A percentile compares a stretch with the other conserved stretches of the same genome.
These are phyloP conservation scores for Litoditis marina DNA, from an alignment of 2,888 invertebrate species.

Conservation along the genomic window DNA sequence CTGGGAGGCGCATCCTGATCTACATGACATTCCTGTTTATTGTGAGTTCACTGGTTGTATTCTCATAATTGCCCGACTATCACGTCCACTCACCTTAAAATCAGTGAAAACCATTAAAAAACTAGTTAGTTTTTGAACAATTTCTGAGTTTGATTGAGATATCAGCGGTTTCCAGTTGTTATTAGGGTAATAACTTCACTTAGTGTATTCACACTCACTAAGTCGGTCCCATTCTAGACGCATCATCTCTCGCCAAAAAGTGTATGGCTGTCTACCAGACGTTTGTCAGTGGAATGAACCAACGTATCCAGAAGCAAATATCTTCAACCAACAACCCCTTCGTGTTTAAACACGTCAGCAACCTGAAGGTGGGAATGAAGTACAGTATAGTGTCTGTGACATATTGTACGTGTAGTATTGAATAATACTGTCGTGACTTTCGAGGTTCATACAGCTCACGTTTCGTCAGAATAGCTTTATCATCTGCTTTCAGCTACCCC, in stretches of 20 bases:
- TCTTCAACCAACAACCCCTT: slow-evolving; percentile 98
- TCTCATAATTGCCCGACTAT: not conserved
- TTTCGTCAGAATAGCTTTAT: too few relatives aligned
- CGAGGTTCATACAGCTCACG: too few relatives aligned
- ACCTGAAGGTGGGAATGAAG: slow-evolving; percentile 64
- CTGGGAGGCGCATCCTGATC: slow-evolving; percentile 92
- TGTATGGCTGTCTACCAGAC: slow-evolving; percentile 99
- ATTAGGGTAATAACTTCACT: not conserved
- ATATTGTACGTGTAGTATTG: too few relatives aligned
- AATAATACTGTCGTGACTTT: too few relatives aligned
- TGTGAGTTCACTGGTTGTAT: slow-evolving; percentile 63
- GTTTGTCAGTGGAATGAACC: slow-evolving; percentile 98
- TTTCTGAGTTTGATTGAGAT: not conserved
- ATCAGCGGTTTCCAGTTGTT: not conserved
- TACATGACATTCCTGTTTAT: slow-evolving; percentile 97
- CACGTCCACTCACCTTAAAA: too few relatives aligned
- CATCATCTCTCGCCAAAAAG: slow-evolving; percentile 96
- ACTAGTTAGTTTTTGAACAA: not conserved
- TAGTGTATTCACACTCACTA: not conserved
- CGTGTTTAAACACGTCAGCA: slow-evolving; percentile 87
- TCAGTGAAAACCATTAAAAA: too few relatives aligned
- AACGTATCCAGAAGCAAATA: slow-evolving; percentile 89
- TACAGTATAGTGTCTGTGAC: too few relatives aligned
- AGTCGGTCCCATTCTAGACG: slow-evolving; percentile 67
- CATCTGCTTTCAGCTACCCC: too few relatives aligned